Evolutionary conservation across 2,888 invertebrate species (phyloP).

Genomic region (Buathra laborator): DNA sequence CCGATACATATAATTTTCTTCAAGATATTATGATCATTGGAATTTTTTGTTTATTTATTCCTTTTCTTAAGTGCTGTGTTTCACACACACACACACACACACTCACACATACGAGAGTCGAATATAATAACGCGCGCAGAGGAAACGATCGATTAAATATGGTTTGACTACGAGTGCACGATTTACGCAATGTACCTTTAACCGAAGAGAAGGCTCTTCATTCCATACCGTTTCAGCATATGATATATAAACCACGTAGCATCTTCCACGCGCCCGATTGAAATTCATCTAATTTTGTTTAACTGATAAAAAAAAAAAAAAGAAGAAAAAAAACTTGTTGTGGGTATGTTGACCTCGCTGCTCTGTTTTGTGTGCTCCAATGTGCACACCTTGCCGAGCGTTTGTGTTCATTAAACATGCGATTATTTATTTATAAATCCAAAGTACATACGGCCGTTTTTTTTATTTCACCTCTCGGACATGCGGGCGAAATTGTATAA

Average conservation of each 20-base stretch:
- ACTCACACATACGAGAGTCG: neutral
- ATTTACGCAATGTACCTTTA: slow-evolving; percentile 20
- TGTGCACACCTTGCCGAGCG: neutral
- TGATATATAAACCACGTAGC: slow-evolving; percentile 13
- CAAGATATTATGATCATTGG: neutral
- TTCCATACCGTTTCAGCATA: slow-evolving; percentile 21
- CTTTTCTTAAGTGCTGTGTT: slow-evolving; percentile 15
- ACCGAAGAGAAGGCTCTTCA: slow-evolving; percentile 21
- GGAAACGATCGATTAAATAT: slow-evolving; percentile 62
- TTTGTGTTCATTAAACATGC: slow-evolving; percentile 32
- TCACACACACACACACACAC: neutral
- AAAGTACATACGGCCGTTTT: neutral
- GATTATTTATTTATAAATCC: slow-evolving; percentile 17
- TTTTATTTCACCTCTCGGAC: slow-evolving; percentile 3
- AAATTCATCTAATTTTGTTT: slow-evolving; percentile 19
- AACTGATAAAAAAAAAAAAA: slow-evolving; percentile 4
- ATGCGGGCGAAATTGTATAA: slow-evolving; percentile 2
- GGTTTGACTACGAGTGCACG: slow-evolving; percentile 53
- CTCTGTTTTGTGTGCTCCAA: slow-evolving; percentile 3
- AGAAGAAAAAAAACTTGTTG: neutral
- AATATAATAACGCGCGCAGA: slow-evolving; percentile 6
- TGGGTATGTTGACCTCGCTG: slow-evolving; percentile 6
- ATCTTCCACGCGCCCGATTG: slow-evolving; percentile 29
- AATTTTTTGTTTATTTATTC: neutral
- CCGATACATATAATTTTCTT: slow-evolving; percentile 23